Base-by-base conservation (phyloP, 2,888 invertebrate genomes). In the Drosophila birchii region DNA sequence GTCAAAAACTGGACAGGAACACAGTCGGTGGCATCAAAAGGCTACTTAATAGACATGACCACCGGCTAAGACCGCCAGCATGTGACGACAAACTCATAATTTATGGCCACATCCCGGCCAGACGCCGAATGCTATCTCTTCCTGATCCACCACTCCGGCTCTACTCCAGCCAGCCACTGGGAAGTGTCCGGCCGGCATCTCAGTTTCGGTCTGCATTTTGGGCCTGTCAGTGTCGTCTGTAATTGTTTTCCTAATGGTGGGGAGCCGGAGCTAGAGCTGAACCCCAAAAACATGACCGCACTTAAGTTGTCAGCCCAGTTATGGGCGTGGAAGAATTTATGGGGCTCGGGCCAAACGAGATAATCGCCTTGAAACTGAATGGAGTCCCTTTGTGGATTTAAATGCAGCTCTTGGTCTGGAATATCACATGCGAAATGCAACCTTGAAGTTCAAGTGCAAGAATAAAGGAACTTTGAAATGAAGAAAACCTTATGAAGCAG, bases 31-130 rank as follows among this genome's bases (percentile, higher is more conserved):
- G 20, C 39, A 43, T 34, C 84, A 83, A 87, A 87, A 90, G 91
- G 89, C 91, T 89, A 90, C 91, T 66, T 91, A 91, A 91, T 91
- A 91, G 91, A 91, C 90, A 90, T 54, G 68, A 64, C 81, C 84
- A 81, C 51, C 67, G 79, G 71, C 78, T 45, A 70, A 59, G 75
- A 56, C 75, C 73, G 66, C 47, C 70, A 60, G 69, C 72, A 76
- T 81, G 80, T 88, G 81, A 84, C 83, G 81, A 87, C 90, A 85
- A 79, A 83, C 79, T 83, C 76, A 85, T 86, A 85, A 89, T 89
- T 89, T 89, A 89, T 90, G 89, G 54, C 84, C 80, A 70, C 54
- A 68, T 75, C 69, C 74, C 71, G 70, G 64, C 75, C 62, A 81
- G 75, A 74, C 73, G 80, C 64, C 69, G 80, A 81, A 76, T 82